These are phyloP conservation scores for Himalopsyche kuldschensis DNA, from an alignment of 2,888 invertebrate species.

Conservation along the genomic window DNA sequence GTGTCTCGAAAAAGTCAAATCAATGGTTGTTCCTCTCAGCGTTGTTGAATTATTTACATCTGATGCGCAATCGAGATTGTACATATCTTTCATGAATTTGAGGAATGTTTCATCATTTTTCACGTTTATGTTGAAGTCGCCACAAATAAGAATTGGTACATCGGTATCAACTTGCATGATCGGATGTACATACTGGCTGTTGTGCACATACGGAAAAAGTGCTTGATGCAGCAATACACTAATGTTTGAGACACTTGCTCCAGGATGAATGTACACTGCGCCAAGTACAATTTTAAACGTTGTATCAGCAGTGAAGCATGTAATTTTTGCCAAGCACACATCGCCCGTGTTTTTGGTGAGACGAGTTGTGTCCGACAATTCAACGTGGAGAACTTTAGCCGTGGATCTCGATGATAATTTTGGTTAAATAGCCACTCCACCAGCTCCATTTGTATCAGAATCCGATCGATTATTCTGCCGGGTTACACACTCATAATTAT, in stretches of 20 bases:
- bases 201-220: background rate
- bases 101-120: background rate
- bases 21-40: too few relatives aligned
- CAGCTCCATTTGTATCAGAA: background rate
- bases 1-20: too few relatives aligned
- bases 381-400: background rate
- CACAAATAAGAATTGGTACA: background rate
- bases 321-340: background rate
- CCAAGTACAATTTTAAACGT: background rate
- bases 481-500: background rate
- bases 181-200: background rate
- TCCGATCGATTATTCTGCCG: background rate
- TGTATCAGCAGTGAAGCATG: background rate
- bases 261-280: background rate
- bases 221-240: background rate
- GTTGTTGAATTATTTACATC: background rate
- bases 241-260: background rate
- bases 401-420: background rate
- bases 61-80: background rate
- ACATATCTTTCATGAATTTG: background rate
- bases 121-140: background rate
- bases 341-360: background rate
- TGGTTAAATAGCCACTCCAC: background rate
- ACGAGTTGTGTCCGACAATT: background rate
- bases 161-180: background rate